phyloP scores from a whole-genome alignment of 2,797 vertebrate genomes.

The Holocentrus rufus region DNA sequence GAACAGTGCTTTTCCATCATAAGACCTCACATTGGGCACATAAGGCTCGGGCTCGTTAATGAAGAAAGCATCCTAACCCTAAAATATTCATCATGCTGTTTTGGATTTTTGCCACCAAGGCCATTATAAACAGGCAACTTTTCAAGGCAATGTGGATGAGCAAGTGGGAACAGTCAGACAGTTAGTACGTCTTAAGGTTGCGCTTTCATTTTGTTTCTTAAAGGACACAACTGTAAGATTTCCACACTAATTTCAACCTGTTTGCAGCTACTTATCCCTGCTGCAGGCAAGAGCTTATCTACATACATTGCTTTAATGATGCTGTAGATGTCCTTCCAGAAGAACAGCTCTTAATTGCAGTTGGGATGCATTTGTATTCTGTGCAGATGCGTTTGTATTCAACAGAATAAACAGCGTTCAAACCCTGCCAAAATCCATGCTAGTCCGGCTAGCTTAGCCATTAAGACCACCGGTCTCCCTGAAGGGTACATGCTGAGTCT shows the following conservation, averaged over 20 bases:
- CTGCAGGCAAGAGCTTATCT: not conserved
- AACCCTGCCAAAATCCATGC: conserved; percentile 40
- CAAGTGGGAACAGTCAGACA: not conserved
- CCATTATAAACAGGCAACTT: not conserved
- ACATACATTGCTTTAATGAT: not conserved
- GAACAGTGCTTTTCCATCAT: conserved; percentile 20
- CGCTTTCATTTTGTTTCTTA: not conserved
- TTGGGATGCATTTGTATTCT: conserved; percentile 38
- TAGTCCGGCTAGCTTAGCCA: conserved; percentile 35
- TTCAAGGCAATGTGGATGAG: not conserved
- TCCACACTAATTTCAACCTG: too few species aligned
- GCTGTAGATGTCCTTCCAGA: conserved; percentile 2
- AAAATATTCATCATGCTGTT: too few species aligned
- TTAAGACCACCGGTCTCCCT: conserved; percentile 37
- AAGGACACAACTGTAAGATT: too few species aligned
- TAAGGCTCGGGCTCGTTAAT: not conserved
- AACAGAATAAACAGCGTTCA: conserved; percentile 26
- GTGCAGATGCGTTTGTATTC: conserved; percentile 23
- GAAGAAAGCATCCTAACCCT: not conserved
- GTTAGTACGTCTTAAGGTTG: not conserved
- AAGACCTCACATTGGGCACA: not conserved
- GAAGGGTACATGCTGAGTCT: conserved; percentile 12
- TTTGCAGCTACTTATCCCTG: too few species aligned
- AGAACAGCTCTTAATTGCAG: conserved; percentile 16
- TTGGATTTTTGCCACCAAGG: too few species aligned